Evolutionary conservation across 2,888 invertebrate species (phyloP).

Genomic region (Hyppa rectilinea): DNA sequence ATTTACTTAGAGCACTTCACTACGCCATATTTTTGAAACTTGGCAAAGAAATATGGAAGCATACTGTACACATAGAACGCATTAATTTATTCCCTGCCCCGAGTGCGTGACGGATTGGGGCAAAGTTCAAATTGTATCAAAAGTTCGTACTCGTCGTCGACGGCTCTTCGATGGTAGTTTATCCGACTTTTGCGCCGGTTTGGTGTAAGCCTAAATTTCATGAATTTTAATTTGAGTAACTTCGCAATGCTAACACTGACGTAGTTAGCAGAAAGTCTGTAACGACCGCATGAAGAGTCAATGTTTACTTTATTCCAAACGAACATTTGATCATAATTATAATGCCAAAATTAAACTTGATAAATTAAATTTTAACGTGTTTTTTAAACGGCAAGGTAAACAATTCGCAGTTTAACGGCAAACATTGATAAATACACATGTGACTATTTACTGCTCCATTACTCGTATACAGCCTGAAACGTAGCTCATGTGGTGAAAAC

Average conservation of each 20-base stretch:
- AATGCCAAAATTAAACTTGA: constrained; percentile 16
- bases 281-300: constrained; percentile 23
- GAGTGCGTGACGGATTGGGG: constrained; percentile 62
- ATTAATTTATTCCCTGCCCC: constrained; percentile 53
- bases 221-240: constrained; percentile 55
- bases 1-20: constrained; percentile 14
- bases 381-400: constrained; percentile 32
- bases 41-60: constrained; percentile 27
- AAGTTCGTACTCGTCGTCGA: constrained; percentile 55
- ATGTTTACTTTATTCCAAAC: constrained; percentile 21
- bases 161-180: constrained; percentile 56
- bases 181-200: constrained; percentile 50
- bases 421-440: constrained; percentile 37
- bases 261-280: constrained; percentile 28
- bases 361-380: constrained; percentile 8
- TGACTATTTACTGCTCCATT: constrained; percentile 34
- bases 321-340: constrained; percentile 33
- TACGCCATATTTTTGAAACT: constrained; percentile 30
- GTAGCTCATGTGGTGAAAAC: constrained; percentile 34
- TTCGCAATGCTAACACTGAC: constrained; percentile 39
- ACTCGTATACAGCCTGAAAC: constrained; percentile 20
- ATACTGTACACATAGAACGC: constrained; percentile 28
- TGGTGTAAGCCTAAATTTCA: constrained; percentile 47
- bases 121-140: constrained; percentile 65
- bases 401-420: constrained; percentile 15